Conservation (phyloP, 2,888 invertebrate genomes). For the Athalia rosae region DNA sequence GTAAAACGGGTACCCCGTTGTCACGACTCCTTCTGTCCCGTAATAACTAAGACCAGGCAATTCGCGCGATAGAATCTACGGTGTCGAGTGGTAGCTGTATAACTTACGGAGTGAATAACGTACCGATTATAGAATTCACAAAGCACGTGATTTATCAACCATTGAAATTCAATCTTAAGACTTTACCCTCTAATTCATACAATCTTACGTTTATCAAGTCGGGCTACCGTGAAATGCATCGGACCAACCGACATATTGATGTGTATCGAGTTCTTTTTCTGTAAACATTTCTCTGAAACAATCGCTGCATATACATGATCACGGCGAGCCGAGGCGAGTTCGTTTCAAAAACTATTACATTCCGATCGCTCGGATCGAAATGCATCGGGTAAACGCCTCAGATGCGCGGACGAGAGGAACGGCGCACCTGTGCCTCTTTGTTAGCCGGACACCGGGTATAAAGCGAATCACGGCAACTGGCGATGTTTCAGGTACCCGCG, state of each 20-base stretch:
- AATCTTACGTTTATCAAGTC: constrained; percentile 54
- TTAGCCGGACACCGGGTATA: too few species aligned
- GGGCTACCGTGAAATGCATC: constrained; percentile 59
- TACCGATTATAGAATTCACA: constrained; percentile 62
- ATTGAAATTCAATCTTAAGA: constrained; percentile 66
- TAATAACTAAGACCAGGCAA: constrained; percentile 46
- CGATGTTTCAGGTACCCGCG: constrained; percentile 1
- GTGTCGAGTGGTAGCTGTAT: constrained; percentile 34
- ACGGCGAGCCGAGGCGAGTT: neutral
- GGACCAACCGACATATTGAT: constrained; percentile 55
- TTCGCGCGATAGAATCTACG: constrained; percentile 35
- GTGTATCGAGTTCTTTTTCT: constrained; percentile 13
- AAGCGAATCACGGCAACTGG: neutral
- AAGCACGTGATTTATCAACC: constrained; percentile 65
- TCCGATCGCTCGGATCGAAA: constrained; percentile 20
- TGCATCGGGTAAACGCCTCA: constrained; percentile 5
- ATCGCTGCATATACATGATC: neutral
- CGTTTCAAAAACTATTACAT: neutral
- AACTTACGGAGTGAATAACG: constrained; percentile 59
- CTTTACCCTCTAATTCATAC: constrained; percentile 60
- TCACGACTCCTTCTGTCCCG: constrained; percentile 47
- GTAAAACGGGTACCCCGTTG: constrained; percentile 37
- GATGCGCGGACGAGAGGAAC: too few species aligned
- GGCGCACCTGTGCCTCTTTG: too few species aligned
- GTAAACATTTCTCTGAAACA: neutral